A percentile compares a stretch with the other conserved stretches of the same genome.
Conservation (phyloP, 2,113 vertebrate species). For the Micromys minutus region DNA sequence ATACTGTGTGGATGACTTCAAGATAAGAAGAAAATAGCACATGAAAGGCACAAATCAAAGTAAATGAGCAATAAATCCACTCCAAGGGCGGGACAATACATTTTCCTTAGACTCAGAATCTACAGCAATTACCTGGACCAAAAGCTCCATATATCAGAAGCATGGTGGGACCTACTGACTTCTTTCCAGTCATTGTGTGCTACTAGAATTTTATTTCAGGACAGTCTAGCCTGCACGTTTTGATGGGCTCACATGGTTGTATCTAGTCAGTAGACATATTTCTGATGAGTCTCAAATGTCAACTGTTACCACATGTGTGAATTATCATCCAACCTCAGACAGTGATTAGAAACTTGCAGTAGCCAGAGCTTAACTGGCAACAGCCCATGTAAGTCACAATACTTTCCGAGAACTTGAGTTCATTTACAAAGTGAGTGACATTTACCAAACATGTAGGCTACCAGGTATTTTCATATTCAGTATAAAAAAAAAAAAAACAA, state of each 20-base stretch:
- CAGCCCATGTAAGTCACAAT: not conserved
- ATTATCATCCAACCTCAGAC: not conserved
- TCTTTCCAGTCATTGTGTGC: not conserved
- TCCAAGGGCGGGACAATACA: not conserved
- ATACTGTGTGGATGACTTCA: not conserved
- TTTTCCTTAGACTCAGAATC: not conserved
- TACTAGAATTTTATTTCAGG: not conserved
- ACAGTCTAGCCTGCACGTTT: not conserved
- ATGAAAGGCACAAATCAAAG: not conserved
- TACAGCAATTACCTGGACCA: not conserved
- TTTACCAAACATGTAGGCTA: not conserved
- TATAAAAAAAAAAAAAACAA: no score
- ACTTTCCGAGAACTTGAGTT: not conserved
- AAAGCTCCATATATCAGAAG: not conserved
- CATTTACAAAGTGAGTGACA: not conserved
- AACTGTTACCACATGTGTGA: not conserved
- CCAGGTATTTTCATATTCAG: not conserved
- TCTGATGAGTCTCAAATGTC: not conserved
- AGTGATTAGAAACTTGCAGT: not conserved
- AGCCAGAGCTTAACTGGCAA: not conserved
- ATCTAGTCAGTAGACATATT: not conserved
- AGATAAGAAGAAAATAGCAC: not conserved
- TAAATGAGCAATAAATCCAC: not conserved
- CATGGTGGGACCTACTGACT: not conserved
- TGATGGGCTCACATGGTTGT: not conserved